These are phyloP conservation scores for Myiothlypis chrysogaster DNA, from an alignment of 2,797 vertebrate species.

Conservation along the genomic window DNA sequence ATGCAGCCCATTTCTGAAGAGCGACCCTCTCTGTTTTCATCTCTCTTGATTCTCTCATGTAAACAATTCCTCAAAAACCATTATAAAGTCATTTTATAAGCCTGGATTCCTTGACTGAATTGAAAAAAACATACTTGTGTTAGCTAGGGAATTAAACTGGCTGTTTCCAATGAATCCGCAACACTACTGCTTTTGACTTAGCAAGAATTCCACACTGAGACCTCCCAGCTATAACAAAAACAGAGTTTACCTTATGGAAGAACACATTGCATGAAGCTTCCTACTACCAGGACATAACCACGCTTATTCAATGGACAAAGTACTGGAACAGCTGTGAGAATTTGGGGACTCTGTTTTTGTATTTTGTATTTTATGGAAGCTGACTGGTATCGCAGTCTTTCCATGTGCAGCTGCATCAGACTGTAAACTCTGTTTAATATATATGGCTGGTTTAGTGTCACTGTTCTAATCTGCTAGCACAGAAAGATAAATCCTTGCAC, in stretches of 20 bases:
- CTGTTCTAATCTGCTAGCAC: not conserved
- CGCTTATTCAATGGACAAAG: not conserved
- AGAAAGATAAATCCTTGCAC: not conserved
- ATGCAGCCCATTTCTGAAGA: conserved; percentile 17
- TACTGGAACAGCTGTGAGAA: not conserved
- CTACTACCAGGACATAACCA: not conserved
- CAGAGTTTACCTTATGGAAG: not conserved
- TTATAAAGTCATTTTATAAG: conserved; percentile 34
- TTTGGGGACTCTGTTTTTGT: not conserved
- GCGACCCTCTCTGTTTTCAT: conserved; percentile 23
- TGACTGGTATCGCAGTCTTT: not conserved
- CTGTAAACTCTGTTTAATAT: not conserved
- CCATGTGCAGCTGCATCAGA: not conserved
- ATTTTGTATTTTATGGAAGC: not conserved
- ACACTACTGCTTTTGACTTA: conserved; percentile 32
- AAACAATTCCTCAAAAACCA: conserved; percentile 52
- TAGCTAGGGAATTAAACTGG: conserved; percentile 9
- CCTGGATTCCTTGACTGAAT: not conserved
- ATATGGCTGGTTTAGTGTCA: not conserved
- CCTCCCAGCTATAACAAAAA: not conserved
- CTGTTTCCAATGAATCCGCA: conserved; percentile 10
- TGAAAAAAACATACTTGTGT: conserved; percentile 12
- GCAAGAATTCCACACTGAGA: not conserved
- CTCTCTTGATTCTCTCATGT: conserved; percentile 5
- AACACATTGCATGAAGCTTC: not conserved